Percentiles rank a stretch among this genome's conserved stretches.
These are phyloP conservation scores for Cryptus armator DNA, from an alignment of 2,888 invertebrate species.

Conservation along the genomic window DNA sequence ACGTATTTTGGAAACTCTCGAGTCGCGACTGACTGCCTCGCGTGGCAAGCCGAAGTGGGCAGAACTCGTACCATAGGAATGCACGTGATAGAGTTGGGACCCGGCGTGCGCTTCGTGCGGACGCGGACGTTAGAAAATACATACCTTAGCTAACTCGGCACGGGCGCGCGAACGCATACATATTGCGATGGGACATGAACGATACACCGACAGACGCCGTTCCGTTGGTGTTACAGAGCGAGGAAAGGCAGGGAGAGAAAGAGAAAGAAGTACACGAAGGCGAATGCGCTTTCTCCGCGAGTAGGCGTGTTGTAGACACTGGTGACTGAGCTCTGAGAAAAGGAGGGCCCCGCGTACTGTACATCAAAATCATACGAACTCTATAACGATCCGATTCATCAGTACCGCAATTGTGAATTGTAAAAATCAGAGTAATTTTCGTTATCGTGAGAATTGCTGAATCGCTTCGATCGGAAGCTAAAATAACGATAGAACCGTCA, in stretches of 20 bases:
- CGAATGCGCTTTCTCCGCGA: constrained; percentile 73
- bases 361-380: constrained; percentile 14
- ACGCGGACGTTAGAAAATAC: constrained; percentile 55
- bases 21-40: constrained; percentile 26
- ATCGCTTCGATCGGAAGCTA: no score
- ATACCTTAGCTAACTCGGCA: constrained; percentile 36
- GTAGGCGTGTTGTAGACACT: constrained; percentile 62
- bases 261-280: constrained; percentile 69
- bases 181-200: constrained; percentile 37
- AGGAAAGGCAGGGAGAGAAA: constrained; percentile 32
- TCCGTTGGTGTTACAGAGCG: constrained; percentile 26
- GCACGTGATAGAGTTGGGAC: constrained; percentile 10
- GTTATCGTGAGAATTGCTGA: not conserved
- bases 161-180: constrained; percentile 14
- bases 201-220: not conserved
- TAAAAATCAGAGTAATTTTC: not conserved
- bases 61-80: constrained; percentile 13
- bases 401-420: not conserved
- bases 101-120: constrained; percentile 33
- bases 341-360: constrained; percentile 51
- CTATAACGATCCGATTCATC: not conserved
- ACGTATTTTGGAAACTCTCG: constrained; percentile 40
- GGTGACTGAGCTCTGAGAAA: constrained; percentile 49
- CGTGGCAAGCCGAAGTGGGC: not conserved
- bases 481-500: no score